Evolutionary conservation across 2,113 vertebrate genomes (phyloP).

Genomic region (Sclerurus mexicanus): DNA sequence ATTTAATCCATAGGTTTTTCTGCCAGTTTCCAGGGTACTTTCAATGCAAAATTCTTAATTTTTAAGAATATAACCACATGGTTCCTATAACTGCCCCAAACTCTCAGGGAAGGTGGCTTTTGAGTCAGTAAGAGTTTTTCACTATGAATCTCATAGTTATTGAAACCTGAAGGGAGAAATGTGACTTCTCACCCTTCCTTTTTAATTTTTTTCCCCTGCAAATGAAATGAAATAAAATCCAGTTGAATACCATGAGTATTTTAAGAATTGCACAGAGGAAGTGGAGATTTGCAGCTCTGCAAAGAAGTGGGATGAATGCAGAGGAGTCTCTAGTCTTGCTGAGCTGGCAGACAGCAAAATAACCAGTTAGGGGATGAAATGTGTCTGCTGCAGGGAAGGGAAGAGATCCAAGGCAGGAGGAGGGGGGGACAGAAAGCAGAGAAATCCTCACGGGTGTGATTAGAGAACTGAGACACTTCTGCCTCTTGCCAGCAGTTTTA

Average conservation of each 20-base stretch:
- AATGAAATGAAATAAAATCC: constrained; percentile 1
- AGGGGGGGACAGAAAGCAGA: background rate
- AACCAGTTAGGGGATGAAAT: background rate
- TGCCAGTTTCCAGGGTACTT: background rate
- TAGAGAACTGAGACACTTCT: background rate
- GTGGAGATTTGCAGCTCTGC: background rate
- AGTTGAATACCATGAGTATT: constrained; percentile 16
- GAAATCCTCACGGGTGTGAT: background rate
- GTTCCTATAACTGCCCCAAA: background rate
- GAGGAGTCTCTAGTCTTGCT: constrained; percentile 24
- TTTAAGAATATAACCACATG: background rate
- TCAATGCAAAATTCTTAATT: background rate
- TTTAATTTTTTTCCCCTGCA: background rate
- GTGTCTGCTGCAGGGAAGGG: background rate
- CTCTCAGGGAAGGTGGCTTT: background rate
- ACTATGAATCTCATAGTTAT: background rate
- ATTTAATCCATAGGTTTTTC: background rate
- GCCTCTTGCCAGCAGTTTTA: background rate
- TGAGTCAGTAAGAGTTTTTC: background rate
- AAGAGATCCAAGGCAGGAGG: background rate
- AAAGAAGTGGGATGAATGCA: constrained; percentile 16
- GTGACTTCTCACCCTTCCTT: background rate
- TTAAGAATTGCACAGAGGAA: constrained; percentile 27
- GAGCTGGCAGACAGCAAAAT: constrained; percentile 37
- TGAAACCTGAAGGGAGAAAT: background rate